phyloP scores from a whole-genome alignment of 2,797 vertebrate species.

The Microchirus variegatus region DNA sequence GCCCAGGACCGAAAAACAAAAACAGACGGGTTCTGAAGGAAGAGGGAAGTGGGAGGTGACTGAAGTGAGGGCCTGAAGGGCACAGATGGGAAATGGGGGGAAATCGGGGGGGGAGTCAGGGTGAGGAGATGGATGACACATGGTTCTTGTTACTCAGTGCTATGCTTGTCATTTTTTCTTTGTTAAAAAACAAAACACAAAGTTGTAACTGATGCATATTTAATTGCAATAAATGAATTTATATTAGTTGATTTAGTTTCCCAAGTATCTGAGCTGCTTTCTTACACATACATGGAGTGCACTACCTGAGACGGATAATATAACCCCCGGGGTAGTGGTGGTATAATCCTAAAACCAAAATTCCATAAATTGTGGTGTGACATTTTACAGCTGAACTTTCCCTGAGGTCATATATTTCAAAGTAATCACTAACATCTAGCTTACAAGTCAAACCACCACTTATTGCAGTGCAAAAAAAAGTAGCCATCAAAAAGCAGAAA shows the following conservation, averaged over 20 bases:
- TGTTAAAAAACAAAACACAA: not conserved
- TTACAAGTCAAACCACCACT: not conserved
- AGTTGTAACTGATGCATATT: not conserved
- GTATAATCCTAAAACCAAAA: conserved; percentile 17
- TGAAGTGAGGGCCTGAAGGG: conserved; percentile 74
- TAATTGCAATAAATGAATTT: not conserved
- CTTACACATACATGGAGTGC: conserved; percentile 2
- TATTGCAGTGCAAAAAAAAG: not conserved
- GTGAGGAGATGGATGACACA: conserved; percentile 62
- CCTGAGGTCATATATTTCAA: conserved; percentile 12
- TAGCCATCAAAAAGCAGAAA: too few relatives aligned
- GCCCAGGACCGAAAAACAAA: conserved; percentile 84
- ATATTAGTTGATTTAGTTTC: too few relatives aligned
- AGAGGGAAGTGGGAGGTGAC: conserved; percentile 80
- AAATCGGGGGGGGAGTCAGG: not conserved
- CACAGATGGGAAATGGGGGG: conserved; percentile 77
- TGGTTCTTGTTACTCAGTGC: conserved; percentile 76
- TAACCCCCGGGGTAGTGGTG: not conserved
- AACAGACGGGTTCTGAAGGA: conserved; percentile 80
- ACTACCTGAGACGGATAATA: conserved; percentile 18
- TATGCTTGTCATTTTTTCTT: conserved; percentile 46
- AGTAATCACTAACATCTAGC: too few relatives aligned
- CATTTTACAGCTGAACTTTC: not conserved
- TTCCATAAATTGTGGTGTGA: conserved; percentile 16
- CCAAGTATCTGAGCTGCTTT: not conserved